Base-by-base conservation (phyloP, 30 jellyfish, hydroid and myxozoan genomes). In the Chironex yamaguchii region DNA sequence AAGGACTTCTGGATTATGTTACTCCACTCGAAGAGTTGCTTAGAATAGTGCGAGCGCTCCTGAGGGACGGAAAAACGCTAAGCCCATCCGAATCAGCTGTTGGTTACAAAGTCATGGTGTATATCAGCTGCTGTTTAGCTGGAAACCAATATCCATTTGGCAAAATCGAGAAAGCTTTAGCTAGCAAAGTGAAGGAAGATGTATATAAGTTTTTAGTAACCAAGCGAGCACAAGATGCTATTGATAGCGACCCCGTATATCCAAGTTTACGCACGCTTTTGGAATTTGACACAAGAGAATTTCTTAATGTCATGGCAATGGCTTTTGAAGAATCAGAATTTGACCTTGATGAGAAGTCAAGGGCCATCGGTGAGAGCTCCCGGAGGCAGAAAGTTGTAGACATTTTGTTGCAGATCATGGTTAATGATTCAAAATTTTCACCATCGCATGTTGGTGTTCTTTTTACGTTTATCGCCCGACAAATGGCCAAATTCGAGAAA, bases 111-210 rank as follows among this genome's bases (percentile, higher is more conserved):
- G 75, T 95, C 53, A 79, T 95, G 29, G 99, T 95, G 6, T 95
- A 95, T 68, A 87, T 95, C 81, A 95, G 97, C 67, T 95, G 98
- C 49, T 95, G 99, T 52, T 51, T 95, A 69, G 96, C 97, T 62
- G 99, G 99, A 12, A 83, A 86, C 68, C 99, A 95, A 63, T 95
- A 95, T 52, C 99, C 99, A 29, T 67, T 92, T 21, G 99, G 99
- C 6, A 20, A 42, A 49, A 95, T 95, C 22, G 93, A 82, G 22
- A 81, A 69, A 1, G 74, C 42, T 14, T 21, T 49, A 12, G 94
- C 81, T 9, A 34, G 80, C 3, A 51, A 75, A 9, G 99, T 95
- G 25, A 95, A 95, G 49, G 87, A 71, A 4, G 96, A 89, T n/a
- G 90, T 95, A 1, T 95, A 64, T 30, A 92, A 89, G 22, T 89